A percentile compares a stretch with the other conserved stretches of the same genome.
phyloP scores from a whole-genome alignment of 53 echinoderm and acorn worm species.

The Henricia sp. region DNA sequence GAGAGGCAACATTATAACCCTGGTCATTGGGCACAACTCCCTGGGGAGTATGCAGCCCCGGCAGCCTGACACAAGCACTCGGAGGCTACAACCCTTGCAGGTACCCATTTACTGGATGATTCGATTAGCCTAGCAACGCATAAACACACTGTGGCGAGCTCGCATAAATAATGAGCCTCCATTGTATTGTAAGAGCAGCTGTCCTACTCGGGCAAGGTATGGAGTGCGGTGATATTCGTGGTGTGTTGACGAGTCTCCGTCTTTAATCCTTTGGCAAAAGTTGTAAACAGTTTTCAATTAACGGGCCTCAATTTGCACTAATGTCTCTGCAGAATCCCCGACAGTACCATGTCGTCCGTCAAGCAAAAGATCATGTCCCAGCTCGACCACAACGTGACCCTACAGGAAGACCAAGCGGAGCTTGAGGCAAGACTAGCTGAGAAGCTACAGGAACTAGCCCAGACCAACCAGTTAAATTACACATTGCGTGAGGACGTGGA shows the following conservation, averaged over 20 bases:
- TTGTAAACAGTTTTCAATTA: background rate
- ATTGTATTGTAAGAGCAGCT: background rate
- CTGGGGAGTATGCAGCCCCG: too few species aligned
- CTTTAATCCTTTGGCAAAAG: background rate
- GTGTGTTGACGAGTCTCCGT: too few species aligned
- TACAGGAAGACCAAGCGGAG: constrained; percentile 67
- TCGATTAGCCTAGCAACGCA: too few species aligned
- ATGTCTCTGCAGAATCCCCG: constrained; percentile 26
- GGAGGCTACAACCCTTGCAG: too few species aligned
- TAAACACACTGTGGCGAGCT: background rate
- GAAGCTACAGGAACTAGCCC: constrained; percentile 21
- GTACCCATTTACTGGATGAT: too few species aligned
- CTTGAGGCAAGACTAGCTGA: constrained; percentile 64
- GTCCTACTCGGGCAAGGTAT: background rate
- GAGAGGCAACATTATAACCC: too few species aligned
- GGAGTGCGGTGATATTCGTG: too few species aligned
- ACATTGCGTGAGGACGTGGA: constrained; percentile 52
- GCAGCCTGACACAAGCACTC: too few species aligned
- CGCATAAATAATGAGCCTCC: background rate
- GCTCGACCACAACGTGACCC: constrained; percentile 55
- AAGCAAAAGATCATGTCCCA: constrained; percentile 61
- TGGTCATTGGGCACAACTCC: too few species aligned
- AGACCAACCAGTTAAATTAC: constrained; percentile 46
- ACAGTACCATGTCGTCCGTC: constrained; percentile 37
- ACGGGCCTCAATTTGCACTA: too few species aligned